A percentile compares a stretch with the other conserved stretches of the same genome.
Conservation (phyloP, 2,797 vertebrate species). For the Carduelis carduelis region DNA sequence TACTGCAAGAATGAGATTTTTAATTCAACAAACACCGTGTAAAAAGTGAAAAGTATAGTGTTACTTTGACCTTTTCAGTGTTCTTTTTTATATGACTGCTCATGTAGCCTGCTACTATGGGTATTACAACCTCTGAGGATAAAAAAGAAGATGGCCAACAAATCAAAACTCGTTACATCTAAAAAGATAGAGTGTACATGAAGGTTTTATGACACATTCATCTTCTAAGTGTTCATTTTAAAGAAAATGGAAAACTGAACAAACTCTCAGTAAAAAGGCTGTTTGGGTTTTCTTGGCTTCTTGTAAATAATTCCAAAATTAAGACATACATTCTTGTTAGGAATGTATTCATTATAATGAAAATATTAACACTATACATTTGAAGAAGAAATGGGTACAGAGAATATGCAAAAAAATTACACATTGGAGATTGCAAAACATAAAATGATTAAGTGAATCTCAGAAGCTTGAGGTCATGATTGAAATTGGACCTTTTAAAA, state of each 20-base stretch:
- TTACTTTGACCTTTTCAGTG: slow-evolving; percentile 24
- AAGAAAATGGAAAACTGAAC: background rate
- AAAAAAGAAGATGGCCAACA: background rate
- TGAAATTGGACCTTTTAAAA: background rate
- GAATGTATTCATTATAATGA: background rate
- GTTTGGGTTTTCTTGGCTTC: background rate
- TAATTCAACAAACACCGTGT: slow-evolving; percentile 16
- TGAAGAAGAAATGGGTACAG: background rate
- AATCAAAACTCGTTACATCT: slow-evolving; percentile 11
- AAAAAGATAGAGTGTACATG: background rate
- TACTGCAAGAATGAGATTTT: slow-evolving; percentile 9
- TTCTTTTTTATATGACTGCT: slow-evolving; percentile 19
- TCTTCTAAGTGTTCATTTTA: background rate
- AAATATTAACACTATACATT: background rate
- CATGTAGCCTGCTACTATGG: background rate
- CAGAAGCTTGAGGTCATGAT: background rate
- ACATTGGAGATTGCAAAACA: background rate
- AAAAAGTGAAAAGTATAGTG: background rate
- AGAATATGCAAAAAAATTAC: background rate
- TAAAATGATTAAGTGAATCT: background rate
- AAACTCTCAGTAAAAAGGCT: background rate
- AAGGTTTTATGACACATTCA: background rate
- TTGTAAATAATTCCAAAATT: background rate
- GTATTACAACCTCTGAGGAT: background rate
- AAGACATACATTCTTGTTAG: background rate